Base-by-base conservation (phyloP, 2,888 invertebrate species). In the Tipula vernalis region DNA sequence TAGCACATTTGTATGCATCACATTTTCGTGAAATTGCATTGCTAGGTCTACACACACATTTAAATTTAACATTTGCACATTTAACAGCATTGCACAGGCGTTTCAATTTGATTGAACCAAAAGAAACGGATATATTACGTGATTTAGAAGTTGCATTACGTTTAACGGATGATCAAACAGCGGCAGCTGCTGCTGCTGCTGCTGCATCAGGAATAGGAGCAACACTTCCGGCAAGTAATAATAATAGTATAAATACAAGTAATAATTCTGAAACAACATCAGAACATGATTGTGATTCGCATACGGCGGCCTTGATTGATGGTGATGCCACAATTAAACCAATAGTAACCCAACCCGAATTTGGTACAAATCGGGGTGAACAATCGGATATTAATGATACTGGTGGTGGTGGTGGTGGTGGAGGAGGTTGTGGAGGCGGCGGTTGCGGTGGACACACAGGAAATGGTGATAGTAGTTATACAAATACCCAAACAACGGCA, bases 1-100 rank as follows among this genome's bases (percentile, higher is more conserved):
- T 99, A 94, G 98, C 98, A 92, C 99, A 99, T 94, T 94, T 99
- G 92, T 98, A 99, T 94, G 98, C 98, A 92, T 96, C 97, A 93
- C 99, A 99, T 95, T 98, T 98, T 94, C 95, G 97, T 92, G 97
- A 98, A 94, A 96, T 98, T 90, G 96, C 97, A 91, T 94, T 97
- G 92, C 94, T 99, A 92, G 96, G 97, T 89, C 94, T 99, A 91
- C 98, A 98, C 93, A 96, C 97, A 91, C 98, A 99, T 93, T 95
- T 99, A 92, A 98, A 99, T 94, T 96, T 98, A 93, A 96, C 99
- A 90, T 98, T 98, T 94, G 97, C 97, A 92, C 98, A 99, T 93
- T 95, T 99, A 92, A 97, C 97, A 90, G 96, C 95, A 90, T 93
- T 95, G 90, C 95, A 95, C 91, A 94, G 96, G 91, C 96, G 97